A percentile compares a stretch with the other conserved stretches of the same genome.
phyloP scores from a whole-genome alignment of 2,113 vertebrate species.

The Bufo bufo region DNA sequence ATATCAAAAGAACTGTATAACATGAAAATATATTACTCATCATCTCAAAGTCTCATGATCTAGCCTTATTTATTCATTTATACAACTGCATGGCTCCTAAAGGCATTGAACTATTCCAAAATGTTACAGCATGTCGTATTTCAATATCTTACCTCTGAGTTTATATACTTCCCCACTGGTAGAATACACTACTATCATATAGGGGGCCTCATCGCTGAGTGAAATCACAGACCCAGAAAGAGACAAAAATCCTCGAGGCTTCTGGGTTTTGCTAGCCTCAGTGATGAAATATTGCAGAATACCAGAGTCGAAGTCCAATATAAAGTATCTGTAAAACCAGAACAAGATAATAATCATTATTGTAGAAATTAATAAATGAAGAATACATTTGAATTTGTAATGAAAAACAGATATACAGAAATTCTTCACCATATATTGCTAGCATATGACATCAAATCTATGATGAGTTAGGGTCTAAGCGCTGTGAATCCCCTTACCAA shows the following conservation, averaged over 20 bases:
- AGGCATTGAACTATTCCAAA: neutral
- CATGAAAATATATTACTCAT: neutral
- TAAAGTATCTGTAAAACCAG: constrained; percentile 78
- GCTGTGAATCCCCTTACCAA: no score
- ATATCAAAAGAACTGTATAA: neutral
- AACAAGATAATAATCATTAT: neutral
- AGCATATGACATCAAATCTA: no score
- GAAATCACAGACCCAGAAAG: constrained; percentile 88
- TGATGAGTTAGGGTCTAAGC: no score
- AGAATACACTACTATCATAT: constrained; percentile 90
- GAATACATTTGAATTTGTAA: neutral
- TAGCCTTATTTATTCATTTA: neutral
- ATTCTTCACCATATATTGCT: no score
- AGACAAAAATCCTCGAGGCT: constrained; percentile 87
- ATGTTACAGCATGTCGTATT: neutral
- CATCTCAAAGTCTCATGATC: neutral
- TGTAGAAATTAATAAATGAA: neutral
- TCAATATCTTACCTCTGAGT: constrained; percentile 81
- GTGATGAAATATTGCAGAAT: constrained; percentile 94
- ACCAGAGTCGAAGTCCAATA: constrained; percentile 88
- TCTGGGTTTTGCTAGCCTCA: constrained; percentile 89
- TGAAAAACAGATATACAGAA: no score
- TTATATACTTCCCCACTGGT: constrained; percentile 92
- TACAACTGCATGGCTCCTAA: neutral
- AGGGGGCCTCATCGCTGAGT: constrained; percentile 86